Evolutionary conservation across 30 jellyfish, hydroid and myxozoan genomes (phyloP).

Genomic region (Cassiopea andromeda): DNA sequence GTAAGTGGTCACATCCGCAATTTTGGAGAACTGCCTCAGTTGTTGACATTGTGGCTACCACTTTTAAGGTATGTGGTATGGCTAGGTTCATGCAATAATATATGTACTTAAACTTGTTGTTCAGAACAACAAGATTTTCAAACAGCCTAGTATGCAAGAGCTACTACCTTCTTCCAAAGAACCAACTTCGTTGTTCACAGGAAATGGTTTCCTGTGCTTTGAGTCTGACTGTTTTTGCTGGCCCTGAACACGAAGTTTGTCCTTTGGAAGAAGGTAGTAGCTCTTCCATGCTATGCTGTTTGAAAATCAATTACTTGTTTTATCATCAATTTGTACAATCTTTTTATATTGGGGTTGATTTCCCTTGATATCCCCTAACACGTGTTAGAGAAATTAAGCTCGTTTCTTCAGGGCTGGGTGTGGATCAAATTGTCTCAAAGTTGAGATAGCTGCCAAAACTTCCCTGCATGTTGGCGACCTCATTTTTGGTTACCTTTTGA

Average conservation of each 20-base stretch:
- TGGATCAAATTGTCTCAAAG: slow-evolving; percentile 18
- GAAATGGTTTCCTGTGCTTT: neutral
- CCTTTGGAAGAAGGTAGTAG: slow-evolving; percentile 26
- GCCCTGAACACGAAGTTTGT: slow-evolving; percentile 17
- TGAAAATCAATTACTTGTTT: neutral
- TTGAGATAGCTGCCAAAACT: slow-evolving; percentile 1
- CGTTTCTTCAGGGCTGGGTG: neutral
- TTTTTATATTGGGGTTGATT: neutral
- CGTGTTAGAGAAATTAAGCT: slow-evolving; percentile 12
- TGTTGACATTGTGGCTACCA: slow-evolving; percentile 1
- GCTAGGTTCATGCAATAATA: neutral
- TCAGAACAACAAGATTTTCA: no score
- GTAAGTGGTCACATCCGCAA: no score
- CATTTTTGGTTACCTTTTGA: no score
- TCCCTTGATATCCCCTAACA: slow-evolving; percentile 12
- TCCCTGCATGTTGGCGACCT: neutral
- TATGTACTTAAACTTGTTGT: neutral
- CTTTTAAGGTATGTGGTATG: neutral
- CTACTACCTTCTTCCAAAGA: no score
- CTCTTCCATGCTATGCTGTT: slow-evolving; percentile 11
- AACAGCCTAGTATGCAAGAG: no score
- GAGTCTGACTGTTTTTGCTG: slow-evolving; percentile 14
- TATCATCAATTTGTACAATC: slow-evolving; percentile 18
- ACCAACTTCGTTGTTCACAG: no score
- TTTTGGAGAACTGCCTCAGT: no score